These are phyloP conservation scores for Melipona quadrifasciata DNA, from an alignment of 1,140 invertebrate genomes.

Conservation along the genomic window DNA sequence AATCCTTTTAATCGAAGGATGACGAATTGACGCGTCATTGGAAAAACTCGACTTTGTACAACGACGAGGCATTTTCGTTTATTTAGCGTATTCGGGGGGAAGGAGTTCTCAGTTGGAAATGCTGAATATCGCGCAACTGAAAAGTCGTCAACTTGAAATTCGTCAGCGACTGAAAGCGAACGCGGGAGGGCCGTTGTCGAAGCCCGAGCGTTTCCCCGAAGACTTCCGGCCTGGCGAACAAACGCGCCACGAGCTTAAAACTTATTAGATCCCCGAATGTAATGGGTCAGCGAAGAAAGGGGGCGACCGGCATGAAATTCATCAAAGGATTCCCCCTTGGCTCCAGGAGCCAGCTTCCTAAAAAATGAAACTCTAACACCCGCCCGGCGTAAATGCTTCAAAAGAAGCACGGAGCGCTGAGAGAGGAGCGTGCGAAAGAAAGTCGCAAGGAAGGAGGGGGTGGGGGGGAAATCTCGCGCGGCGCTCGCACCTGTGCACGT, in stretches of 20 bases:
- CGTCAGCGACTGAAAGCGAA: neutral
- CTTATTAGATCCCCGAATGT: conserved; percentile 17
- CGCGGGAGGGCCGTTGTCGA: neutral
- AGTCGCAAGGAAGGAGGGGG: conserved; percentile 22
- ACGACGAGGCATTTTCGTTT: too few relatives aligned
- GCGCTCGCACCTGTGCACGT: conserved; percentile 45
- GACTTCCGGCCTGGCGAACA: neutral
- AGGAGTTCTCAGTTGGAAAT: too few relatives aligned
- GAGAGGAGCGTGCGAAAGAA: conserved; percentile 5
- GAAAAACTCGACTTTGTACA: too few relatives aligned
- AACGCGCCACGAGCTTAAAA: neutral
- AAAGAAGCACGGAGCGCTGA: conserved; percentile 13
- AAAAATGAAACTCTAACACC: conserved; percentile 44
- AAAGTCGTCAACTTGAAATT: neutral
- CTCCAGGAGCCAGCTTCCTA: neutral
- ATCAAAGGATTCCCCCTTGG: conserved; percentile 17
- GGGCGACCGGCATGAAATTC: conserved; percentile 14
- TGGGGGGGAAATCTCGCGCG: conserved; percentile 20
- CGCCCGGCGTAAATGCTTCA: conserved; percentile 25
- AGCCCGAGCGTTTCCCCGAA: neutral
- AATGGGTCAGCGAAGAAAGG: conserved; percentile 23
- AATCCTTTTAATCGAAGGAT: too few relatives aligned
- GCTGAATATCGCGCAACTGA: too few relatives aligned
- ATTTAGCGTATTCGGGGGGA: too few relatives aligned
- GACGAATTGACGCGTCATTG: too few relatives aligned